Evolutionary conservation across 2,888 invertebrate species (phyloP), one percentile per base, ranked within the genome.

Genomic region (Eugnorisma glareosa): DNA sequence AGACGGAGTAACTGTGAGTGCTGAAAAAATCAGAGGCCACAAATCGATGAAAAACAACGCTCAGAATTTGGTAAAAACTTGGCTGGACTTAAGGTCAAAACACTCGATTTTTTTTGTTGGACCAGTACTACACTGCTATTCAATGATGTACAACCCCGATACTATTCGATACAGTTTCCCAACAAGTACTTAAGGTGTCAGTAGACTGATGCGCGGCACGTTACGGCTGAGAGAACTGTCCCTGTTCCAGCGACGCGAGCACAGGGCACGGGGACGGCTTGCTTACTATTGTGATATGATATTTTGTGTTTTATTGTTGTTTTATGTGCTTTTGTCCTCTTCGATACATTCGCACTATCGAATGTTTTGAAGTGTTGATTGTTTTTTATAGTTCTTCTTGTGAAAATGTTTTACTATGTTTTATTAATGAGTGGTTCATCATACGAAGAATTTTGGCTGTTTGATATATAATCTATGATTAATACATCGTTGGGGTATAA

Each of bases 291-390:
- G 57, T 57, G 28, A 67, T 70, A 15, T 67, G 24, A 48, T 67
- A 35, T 81, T 68, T 79, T 84, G 69, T 83, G 78, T 77, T 81
- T 35, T 59, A 54, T 37, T 73, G 40, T 82, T 73, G 48, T 83
- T 21, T 54, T 73, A 63, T 71, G 45, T 61, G 43, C 35, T 73
- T 81, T 59, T 35, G 15, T 69, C 2, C 54, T 35, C 10, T 61
- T 24, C 59, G 68, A 45, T 61, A 68, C 63, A 66, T 66, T 45
- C 40, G 66, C 61, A 31, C n/a, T 57, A 24, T 35, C 31, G 67
- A 61, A n/a, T 54, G 28, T 40, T 63, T 37, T 28, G 18, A 37
- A 67, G 57, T 57, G 71, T 67, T 63, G 40, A 83, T 35, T 54
- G 54, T 13, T 31, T 63, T 54, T 21, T 59, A 57, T 57, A 28